Evolutionary conservation across 2,113 vertebrate species (phyloP).

Genomic region (Perognathus longimembris): DNA sequence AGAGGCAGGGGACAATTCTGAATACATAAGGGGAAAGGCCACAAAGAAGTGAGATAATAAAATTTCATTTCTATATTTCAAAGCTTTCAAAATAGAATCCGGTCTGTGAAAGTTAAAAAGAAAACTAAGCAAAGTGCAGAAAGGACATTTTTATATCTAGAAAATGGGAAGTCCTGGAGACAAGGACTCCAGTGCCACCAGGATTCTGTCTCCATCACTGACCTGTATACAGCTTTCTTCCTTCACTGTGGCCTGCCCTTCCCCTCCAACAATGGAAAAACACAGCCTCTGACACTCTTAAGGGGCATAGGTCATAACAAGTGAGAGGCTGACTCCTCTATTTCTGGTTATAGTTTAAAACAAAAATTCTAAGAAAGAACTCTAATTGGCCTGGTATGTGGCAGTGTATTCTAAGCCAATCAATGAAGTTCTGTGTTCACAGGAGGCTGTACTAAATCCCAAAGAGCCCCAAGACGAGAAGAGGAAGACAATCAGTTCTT

Average conservation of each 20-base stretch:
- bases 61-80: background rate
- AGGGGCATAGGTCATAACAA: background rate
- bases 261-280: background rate
- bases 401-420: background rate
- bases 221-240: background rate
- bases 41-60: background rate
- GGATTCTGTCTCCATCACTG: too few relatives aligned
- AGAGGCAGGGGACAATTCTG: background rate
- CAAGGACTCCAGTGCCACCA: too few relatives aligned
- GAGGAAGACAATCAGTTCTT: background rate
- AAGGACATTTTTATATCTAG: too few relatives aligned
- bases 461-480: background rate
- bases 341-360: background rate
- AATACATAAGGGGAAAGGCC: background rate
- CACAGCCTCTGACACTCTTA: background rate
- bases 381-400: background rate
- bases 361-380: background rate
- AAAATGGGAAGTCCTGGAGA: too few relatives aligned
- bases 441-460: background rate
- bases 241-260: background rate
- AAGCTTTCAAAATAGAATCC: background rate
- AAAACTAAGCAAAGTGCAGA: too few relatives aligned
- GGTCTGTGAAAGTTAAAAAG: background rate
- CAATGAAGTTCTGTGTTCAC: background rate
- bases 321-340: background rate